Conservation (phyloP, 2,797 vertebrate genomes). For the Hippopotamyrus pictus region DNA sequence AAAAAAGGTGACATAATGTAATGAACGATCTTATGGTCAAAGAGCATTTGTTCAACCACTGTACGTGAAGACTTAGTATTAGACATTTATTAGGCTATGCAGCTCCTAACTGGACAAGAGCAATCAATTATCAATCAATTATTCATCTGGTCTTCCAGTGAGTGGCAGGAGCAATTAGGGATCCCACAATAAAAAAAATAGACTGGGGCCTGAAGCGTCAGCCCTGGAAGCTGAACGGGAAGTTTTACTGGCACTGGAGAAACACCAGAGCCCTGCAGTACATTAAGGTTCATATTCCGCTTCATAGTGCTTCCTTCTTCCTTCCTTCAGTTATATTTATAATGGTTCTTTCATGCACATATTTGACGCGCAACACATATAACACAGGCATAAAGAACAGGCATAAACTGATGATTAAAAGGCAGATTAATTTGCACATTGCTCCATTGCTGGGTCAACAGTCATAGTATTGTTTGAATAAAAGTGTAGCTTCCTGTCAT, state of each 20-base stretch:
- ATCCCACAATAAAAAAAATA: not conserved
- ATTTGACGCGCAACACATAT: not conserved
- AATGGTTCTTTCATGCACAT: not conserved
- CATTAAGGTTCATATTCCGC: not conserved
- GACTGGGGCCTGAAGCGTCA: not conserved
- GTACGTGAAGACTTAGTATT: not conserved
- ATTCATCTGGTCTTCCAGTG: not conserved
- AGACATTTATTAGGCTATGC: not conserved
- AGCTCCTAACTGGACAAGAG: not conserved
- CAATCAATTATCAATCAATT: conserved; percentile 15
- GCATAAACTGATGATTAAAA: not conserved
- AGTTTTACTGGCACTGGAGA: not conserved
- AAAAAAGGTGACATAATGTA: not conserved
- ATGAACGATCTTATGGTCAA: not conserved
- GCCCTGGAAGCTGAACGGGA: not conserved
- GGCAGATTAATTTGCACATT: not conserved
- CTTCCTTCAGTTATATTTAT: not conserved
- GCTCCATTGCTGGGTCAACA: not conserved
- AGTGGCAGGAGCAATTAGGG: conserved; percentile 2
- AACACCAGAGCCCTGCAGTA: not conserved
- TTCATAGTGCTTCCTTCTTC: not conserved
- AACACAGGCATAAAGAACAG: not conserved
- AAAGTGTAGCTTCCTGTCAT: not conserved
- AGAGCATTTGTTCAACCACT: not conserved
- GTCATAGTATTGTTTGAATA: not conserved